Evolutionary conservation across 2,113 vertebrate genomes (phyloP), one percentile per base, ranked within the genome.

Genomic region (Nothobranchius furzeri): DNA sequence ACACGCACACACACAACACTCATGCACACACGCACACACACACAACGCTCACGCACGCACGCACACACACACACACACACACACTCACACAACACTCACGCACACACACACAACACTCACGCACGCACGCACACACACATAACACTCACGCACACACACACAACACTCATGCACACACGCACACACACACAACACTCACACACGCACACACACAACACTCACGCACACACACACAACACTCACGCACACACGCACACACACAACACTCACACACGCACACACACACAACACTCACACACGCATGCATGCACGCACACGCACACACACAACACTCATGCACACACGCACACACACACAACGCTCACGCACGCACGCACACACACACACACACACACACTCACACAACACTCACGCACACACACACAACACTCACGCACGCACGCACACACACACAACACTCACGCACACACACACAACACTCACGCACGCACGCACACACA

Each of bases 371-470:
- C 3, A 52, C 40, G 64, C 20, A 43, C 45, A 47, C 58, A 59
- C 81, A 83, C 37, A 40, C 37, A 40, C 37, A 40, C 37, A 40
- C 37, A 40, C 6, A 6, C 37, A 37, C 40, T 65, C 35, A 50
- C 10, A 43, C 2, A 52, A 37, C 40, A 64, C 35, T 47, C 10
- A 43, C 3, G 53, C 40, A 68, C 25, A 43, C 45, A 50, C 59
- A 59, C 81, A 20, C 20, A 20, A n/a, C 24, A 35, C 20, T 43
- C 10, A 37, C 3, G 49, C 40, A 66, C 20, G 37, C 45, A 47
- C 58, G 56, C 81, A 83, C 37, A 40, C 37, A 40, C 37, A 40
- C 37, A 40, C 37, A 40, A n/a, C n/a, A n/a, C n/a, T n/a, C n/a
- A n/a, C n/a, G n/a, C 6, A 6, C 37, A 37, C 40, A 68, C 35